Base-by-base conservation (phyloP, 2,113 vertebrate genomes). In the Columbina picui region DNA sequence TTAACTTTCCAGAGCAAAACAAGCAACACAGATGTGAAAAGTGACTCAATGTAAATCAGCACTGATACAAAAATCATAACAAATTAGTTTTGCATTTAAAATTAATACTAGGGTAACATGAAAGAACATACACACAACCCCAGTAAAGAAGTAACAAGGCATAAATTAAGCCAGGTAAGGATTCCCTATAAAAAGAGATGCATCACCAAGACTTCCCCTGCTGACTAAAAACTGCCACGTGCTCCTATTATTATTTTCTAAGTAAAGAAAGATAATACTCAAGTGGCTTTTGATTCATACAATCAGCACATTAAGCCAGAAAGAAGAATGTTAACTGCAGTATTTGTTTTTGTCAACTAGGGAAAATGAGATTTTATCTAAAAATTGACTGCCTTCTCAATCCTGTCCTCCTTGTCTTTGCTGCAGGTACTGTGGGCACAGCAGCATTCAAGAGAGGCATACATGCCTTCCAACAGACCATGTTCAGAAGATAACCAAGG, bases 11-110 rank as follows among this genome's bases (percentile, higher is more conserved):
- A 86, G 68, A 74, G 52, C 76, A 94, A 74, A 90, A 61, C 39
- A 89, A 85, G 71, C 96, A 84, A 68, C 47, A 80, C 52, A 47
- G 14, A 53, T n/a, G 71, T 64, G 83, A 84, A 79, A 55, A 32
- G 53, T 3, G 18, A 88, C 73, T 94, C 84, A 53, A 30, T 1
- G 43, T 68, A 89, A 53, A 83, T 60, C 45, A 92, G 49, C 79
- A 93, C 64, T 55, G 7, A 29, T 55, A 55, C 29, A 88, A 85
- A 57, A 81, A 67, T 0, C 52, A 0, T 36, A 41, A 38, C 10
- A 1, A 69, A 78, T 97, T 95, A 97, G 93, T 95, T 88, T 14
- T 75, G 84, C 56, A 12, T 47, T 85, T 80, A 2, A 68, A 61
- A 81, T 84, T 88, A 86, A 78, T 49, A 36, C 17, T 32, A 36